A percentile compares a stretch with the other conserved stretches of the same genome.
These are phyloP conservation scores for Drosophila tanythrix DNA, from an alignment of 2,888 invertebrate genomes.

Conservation along the genomic window DNA sequence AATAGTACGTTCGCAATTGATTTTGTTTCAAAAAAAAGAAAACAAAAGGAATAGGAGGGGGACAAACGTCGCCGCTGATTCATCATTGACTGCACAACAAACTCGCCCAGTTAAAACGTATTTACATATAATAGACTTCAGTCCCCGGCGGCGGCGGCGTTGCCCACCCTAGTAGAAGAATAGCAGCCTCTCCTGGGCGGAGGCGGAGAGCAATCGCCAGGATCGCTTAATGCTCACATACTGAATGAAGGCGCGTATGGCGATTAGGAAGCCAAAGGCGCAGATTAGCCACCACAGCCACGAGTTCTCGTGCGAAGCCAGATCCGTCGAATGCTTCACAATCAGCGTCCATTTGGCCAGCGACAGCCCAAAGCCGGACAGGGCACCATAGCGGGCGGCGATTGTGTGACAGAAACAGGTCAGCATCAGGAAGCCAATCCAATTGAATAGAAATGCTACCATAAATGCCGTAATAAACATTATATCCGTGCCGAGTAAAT, in stretches of 20 bases:
- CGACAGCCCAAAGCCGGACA: slow-evolving; percentile 96
- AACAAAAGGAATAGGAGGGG: not conserved
- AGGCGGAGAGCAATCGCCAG: slow-evolving; percentile 93
- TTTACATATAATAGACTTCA: slow-evolving; percentile 51
- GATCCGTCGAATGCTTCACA: slow-evolving; percentile 95
- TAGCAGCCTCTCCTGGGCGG: slow-evolving; percentile 93
- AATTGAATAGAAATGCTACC: slow-evolving; percentile 98
- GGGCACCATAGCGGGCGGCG: slow-evolving; percentile 95
- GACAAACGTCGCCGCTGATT: slow-evolving; percentile 27
- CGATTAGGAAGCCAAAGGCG: slow-evolving; percentile 95
- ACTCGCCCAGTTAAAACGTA: slow-evolving; percentile 54
- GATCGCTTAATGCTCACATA: slow-evolving; percentile 95
- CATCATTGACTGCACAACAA: slow-evolving; percentile 30
- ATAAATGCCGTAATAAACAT: slow-evolving; percentile 97
- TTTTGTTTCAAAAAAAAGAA: slow-evolving; percentile 32
- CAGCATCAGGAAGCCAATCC: slow-evolving; percentile 95
- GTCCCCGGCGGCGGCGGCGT: slow-evolving; percentile 29
- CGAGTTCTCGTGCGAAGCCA: slow-evolving; percentile 94
- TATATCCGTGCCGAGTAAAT: slow-evolving; percentile 95
- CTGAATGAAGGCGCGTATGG: slow-evolving; percentile 93
- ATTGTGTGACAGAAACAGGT: slow-evolving; percentile 98
- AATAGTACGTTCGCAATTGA: slow-evolving; percentile 50
- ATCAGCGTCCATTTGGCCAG: slow-evolving; percentile 98
- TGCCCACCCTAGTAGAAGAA: slow-evolving; percentile 90
- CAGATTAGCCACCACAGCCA: slow-evolving; percentile 97